Conservation (phyloP, 1,140 invertebrate genomes). For the Aradophagus sp. region DNA sequence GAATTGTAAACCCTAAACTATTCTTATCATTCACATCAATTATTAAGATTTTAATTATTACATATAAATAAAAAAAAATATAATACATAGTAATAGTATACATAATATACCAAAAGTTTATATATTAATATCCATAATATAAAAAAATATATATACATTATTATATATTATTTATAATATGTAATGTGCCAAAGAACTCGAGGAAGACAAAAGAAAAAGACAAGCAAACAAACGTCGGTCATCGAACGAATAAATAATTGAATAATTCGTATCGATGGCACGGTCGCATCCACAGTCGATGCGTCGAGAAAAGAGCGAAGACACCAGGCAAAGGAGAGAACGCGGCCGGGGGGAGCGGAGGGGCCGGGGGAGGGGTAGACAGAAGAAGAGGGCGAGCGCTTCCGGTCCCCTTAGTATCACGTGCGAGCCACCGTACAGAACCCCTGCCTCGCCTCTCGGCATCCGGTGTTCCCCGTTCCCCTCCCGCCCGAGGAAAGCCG, state of each 20-base stretch:
- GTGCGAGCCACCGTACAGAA: slow-evolving; percentile 70
- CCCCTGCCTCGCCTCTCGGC: slow-evolving; percentile 61
- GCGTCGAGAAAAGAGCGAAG: slow-evolving; percentile 33
- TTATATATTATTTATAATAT: no score
- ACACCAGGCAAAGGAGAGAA: slow-evolving; percentile 51
- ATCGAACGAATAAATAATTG: slow-evolving; percentile 35
- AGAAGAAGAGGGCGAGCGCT: slow-evolving; percentile 68
- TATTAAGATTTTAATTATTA: no score
- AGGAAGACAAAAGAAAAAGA: no score
- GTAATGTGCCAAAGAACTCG: no score
- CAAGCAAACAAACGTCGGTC: slow-evolving; percentile 4
- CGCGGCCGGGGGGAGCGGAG: slow-evolving; percentile 35
- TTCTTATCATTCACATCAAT: no score
- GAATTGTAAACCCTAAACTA: no score
- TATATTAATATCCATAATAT: no score
- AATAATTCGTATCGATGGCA: slow-evolving; percentile 42
- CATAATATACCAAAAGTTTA: no score
- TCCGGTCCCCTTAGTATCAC: slow-evolving; percentile 74
- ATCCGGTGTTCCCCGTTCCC: slow-evolving; percentile 57
- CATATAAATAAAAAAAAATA: no score
- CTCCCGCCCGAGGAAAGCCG: slow-evolving; percentile 11
- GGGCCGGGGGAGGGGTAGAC: slow-evolving; percentile 58
- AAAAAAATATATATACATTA: no score
- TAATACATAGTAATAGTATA: no score
- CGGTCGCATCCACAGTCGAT: slow-evolving; percentile 21